Evolutionary conservation across 2,888 invertebrate genomes (phyloP).

Genomic region (Conchocele bisecta): DNA sequence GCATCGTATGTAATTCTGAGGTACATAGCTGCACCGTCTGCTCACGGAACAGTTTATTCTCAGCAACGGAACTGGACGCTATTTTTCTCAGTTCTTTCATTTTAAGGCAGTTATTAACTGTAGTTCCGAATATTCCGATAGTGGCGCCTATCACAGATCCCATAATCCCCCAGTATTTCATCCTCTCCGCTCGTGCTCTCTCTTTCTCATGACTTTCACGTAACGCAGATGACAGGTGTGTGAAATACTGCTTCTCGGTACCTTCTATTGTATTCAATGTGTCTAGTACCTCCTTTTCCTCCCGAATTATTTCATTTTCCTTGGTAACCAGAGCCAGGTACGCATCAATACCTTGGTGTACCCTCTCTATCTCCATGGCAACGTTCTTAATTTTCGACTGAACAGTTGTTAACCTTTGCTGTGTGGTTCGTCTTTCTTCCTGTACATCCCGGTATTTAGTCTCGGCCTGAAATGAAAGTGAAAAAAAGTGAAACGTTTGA

Average conservation of each 20-base stretch:
- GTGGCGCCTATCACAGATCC: constrained; percentile 88
- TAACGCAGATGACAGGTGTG: constrained; percentile 89
- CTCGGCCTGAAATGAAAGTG: constrained; percentile 80
- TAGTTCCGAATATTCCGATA: constrained; percentile 87
- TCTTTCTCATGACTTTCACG: constrained; percentile 93
- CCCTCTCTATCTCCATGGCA: constrained; percentile 90
- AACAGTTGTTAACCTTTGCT: constrained; percentile 67
- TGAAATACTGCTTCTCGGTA: constrained; percentile 88
- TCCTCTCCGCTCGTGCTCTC: constrained; percentile 90
- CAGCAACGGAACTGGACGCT: constrained; percentile 83
- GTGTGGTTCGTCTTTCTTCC: constrained; percentile 71
- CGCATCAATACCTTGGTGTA: constrained; percentile 89
- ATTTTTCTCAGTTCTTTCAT: constrained; percentile 87
- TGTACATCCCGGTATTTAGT: constrained; percentile 74
- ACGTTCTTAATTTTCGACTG: constrained; percentile 86
- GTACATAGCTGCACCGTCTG: constrained; percentile 60
- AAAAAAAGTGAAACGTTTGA: too few relatives aligned
- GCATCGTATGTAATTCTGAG: too few relatives aligned
- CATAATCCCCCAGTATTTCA: constrained; percentile 92
- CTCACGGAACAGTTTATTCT: constrained; percentile 57
- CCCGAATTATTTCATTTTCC: constrained; percentile 83
- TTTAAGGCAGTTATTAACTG: constrained; percentile 87
- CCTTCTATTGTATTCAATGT: constrained; percentile 88
- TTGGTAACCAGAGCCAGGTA: constrained; percentile 89
- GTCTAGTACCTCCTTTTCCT: constrained; percentile 83